Conservation (phyloP, 2,888 invertebrate species). For the Catocala fraxini region DNA sequence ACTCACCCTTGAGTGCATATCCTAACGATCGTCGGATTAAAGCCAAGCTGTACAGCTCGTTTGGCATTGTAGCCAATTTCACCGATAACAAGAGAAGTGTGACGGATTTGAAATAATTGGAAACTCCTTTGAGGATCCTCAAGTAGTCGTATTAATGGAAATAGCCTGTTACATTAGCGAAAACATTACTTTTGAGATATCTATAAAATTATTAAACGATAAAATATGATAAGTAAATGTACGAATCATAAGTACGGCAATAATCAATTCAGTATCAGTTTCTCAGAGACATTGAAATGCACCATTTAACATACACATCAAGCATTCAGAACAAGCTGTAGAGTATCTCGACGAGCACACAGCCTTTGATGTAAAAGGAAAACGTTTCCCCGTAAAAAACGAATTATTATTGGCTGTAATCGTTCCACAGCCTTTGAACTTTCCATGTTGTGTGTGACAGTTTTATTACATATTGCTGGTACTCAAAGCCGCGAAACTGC, state of each 20-base stretch:
- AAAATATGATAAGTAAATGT: too few relatives aligned
- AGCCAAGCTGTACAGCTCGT: conserved; percentile 42
- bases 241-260: conserved; percentile 10
- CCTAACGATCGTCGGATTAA: conserved; percentile 49
- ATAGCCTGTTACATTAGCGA: conserved; percentile 17
- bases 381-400: conserved; percentile 46
- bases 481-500: conserved; percentile 4
- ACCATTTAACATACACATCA: conserved; percentile 41
- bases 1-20: conserved; percentile 45
- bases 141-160: conserved; percentile 13
- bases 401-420: conserved; percentile 60
- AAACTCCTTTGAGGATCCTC: conserved; percentile 37
- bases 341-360: conserved; percentile 31
- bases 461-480: conserved; percentile 49
- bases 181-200: conserved; percentile 13
- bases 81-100: conserved; percentile 38
- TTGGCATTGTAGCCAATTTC: conserved; percentile 46
- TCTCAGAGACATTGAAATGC: conserved; percentile 15
- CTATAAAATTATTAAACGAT: too few relatives aligned
- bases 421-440: conserved; percentile 51
- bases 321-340: conserved; percentile 32
- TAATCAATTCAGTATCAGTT: conserved; percentile 19
- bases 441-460: conserved; percentile 52
- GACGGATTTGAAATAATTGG: conserved; percentile 44
- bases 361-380: conserved; percentile 54